These are phyloP conservation scores for Tipula helvola DNA, from an alignment of 2,888 invertebrate genomes.

Conservation along the genomic window DNA sequence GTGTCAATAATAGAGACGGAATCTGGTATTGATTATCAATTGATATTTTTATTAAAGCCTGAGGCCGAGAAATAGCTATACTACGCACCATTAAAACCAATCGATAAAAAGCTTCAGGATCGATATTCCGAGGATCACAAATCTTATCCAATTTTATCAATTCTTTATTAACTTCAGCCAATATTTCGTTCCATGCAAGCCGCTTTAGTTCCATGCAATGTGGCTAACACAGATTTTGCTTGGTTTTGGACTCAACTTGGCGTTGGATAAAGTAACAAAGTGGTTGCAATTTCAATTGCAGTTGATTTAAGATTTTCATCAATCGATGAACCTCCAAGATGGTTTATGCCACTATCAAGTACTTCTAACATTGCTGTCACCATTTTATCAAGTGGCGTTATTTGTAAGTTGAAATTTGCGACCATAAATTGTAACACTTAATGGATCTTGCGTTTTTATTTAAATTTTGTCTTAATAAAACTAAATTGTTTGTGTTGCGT, in stretches of 20 bases:
- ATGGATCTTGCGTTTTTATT: too few relatives aligned
- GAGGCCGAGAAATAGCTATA: constrained; percentile 72
- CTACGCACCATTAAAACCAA: constrained; percentile 71
- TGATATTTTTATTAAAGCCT: constrained; percentile 48
- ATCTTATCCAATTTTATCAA: constrained; percentile 50
- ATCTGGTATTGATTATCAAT: constrained; percentile 49
- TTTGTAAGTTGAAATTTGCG: too few relatives aligned
- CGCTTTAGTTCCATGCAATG: constrained; percentile 58
- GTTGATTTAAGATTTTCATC: too few relatives aligned
- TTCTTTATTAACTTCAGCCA: constrained; percentile 60
- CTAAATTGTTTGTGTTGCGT: too few relatives aligned
- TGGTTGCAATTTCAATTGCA: constrained; percentile 48
- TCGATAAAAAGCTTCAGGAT: constrained; percentile 84
- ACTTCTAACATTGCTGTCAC: too few relatives aligned
- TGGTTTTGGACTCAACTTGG: constrained; percentile 59
- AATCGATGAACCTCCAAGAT: too few relatives aligned
- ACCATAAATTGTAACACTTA: too few relatives aligned
- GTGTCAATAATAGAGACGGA: constrained; percentile 30
- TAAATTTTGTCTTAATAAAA: too few relatives aligned
- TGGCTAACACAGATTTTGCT: constrained; percentile 71
- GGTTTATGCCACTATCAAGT: too few relatives aligned
- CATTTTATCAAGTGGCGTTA: too few relatives aligned
- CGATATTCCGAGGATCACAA: constrained; percentile 55
- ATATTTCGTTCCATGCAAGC: constrained; percentile 65
- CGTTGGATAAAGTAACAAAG: constrained; percentile 50